Conservation (phyloP, 2,888 invertebrate genomes). For the Tuta absoluta region DNA sequence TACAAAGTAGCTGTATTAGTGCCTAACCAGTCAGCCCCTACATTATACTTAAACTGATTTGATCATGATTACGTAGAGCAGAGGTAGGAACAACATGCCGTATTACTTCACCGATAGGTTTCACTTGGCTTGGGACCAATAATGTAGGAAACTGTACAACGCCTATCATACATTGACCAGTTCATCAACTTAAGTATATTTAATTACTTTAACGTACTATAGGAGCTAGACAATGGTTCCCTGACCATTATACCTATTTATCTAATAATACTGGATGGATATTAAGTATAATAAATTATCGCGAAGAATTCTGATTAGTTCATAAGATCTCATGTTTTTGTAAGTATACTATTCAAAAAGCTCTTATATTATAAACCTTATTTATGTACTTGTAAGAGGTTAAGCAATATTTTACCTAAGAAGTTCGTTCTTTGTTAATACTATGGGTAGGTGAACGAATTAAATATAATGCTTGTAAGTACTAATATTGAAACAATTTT, state of each 20-base stretch:
- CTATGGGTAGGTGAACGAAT: conserved; percentile 47
- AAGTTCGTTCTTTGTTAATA: conserved; percentile 50
- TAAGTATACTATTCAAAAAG: conserved; percentile 78
- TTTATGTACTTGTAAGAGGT: conserved; percentile 62
- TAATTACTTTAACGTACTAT: conserved; percentile 57
- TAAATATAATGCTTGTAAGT: conserved; percentile 48
- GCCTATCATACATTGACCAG: conserved; percentile 53
- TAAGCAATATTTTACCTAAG: conserved; percentile 63
- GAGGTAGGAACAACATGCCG: background rate
- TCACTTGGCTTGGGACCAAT: conserved; percentile 16
- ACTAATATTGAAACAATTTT: conserved; percentile 51
- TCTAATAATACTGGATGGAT: conserved; percentile 81
- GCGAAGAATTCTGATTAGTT: conserved; percentile 74
- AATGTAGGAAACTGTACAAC: conserved; percentile 42
- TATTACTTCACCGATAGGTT: background rate
- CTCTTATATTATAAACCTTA: conserved; percentile 74
- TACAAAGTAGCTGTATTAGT: too few relatives aligned
- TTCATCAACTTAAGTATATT: conserved; percentile 55
- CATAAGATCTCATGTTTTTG: conserved; percentile 74
- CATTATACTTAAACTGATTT: too few relatives aligned
- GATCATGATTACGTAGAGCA: background rate
- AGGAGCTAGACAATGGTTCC: conserved; percentile 67
- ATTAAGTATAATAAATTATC: conserved; percentile 75
- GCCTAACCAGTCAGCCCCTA: too few relatives aligned
- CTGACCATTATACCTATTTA: conserved; percentile 67